Percentiles rank a stretch among this genome's conserved stretches.
phyloP scores from a whole-genome alignment of 2,888 invertebrate species.

The Caenorhabditis panamensis region DNA sequence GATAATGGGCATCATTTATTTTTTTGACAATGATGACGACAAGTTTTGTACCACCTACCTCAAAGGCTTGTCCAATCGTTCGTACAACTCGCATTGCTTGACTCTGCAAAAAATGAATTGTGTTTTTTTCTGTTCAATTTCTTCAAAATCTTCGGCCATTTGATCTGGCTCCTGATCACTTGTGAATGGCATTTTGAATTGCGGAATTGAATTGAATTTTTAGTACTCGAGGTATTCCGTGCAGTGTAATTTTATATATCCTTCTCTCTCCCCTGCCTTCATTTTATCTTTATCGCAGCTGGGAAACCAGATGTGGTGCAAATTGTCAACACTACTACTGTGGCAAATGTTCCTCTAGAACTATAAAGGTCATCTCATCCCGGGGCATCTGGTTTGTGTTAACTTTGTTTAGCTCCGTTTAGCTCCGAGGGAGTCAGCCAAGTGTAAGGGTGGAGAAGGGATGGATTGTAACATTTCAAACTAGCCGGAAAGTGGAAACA shows the following conservation, averaged over 20 bases:
- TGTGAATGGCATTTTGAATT: not conserved
- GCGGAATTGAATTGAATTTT: not conserved
- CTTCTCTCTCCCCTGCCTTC: not conserved
- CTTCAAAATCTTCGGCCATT: not conserved
- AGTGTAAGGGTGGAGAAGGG: not conserved
- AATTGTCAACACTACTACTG: constrained; percentile 5
- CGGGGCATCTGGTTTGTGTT: constrained; percentile 47
- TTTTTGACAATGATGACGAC: constrained; percentile 21
- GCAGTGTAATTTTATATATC: constrained; percentile 33
- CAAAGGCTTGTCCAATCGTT: constrained; percentile 98
- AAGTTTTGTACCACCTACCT: constrained; percentile 95
- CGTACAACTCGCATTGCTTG: constrained; percentile 98
- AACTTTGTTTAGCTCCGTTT: too few relatives aligned
- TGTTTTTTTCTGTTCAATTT: not conserved
- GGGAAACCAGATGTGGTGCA: constrained; percentile 43
- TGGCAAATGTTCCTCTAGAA: not conserved
- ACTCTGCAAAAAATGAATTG: constrained; percentile 72
- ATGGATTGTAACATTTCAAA: constrained; percentile 47
- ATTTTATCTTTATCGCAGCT: constrained; percentile 13
- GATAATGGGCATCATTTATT: constrained; percentile 51
- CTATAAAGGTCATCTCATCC: constrained; percentile 17
- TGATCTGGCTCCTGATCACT: not conserved
- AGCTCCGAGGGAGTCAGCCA: not conserved
- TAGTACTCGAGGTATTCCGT: not conserved
- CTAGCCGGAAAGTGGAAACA: constrained; percentile 19